Base-by-base conservation (phyloP, 1,140 invertebrate species). In the Drosophila nigrodunni region DNA sequence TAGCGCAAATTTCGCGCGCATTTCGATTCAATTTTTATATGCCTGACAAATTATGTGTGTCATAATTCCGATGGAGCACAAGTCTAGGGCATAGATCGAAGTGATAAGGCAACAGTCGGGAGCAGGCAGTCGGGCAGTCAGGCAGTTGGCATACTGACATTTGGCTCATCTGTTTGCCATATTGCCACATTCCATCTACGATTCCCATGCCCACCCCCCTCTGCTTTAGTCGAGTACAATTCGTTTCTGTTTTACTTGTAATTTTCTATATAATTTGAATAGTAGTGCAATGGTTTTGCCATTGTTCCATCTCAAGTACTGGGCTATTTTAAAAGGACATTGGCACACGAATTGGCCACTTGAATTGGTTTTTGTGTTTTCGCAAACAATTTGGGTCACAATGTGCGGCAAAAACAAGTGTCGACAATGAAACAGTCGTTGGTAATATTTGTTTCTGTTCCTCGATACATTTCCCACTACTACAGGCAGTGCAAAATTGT, bases 221-320 rank as follows among this genome's bases (percentile, higher is more conserved):
- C 62, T 21, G 66, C 3, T 30, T 37, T 34, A 30, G 35, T 30
- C 25, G 3, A 11, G 11, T 43, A 43, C 85, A 85, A 88, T 88
- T 88, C 85, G 85, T 81, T 85, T 75, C 61, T 89, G 80, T 89
- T 88, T 89, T 89, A 65, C 70, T 58, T 78, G 57, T 85, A 88
- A 87, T 88, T 87, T 87, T 88, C 83, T 73, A 65, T 83, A 69
- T 88, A 83, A 88, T 88, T 88, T 78, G 85, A 88, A 88, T 88
- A 89, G 80, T 83, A 80, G 83, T 30, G 6, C 82, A 60, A 30
- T 66, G 30, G 57, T 30, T 21, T 65, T 43, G 18, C 18, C 73
- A 62, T 87, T 87, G 82, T 87, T 49, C 49, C 34, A 37, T 46
- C 52, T 88, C 80, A 89, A 88, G 85, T 89, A 77, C 61, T 62